Conservation (phyloP, 2,797 vertebrate genomes). For the Hippocampus kuda region DNA sequence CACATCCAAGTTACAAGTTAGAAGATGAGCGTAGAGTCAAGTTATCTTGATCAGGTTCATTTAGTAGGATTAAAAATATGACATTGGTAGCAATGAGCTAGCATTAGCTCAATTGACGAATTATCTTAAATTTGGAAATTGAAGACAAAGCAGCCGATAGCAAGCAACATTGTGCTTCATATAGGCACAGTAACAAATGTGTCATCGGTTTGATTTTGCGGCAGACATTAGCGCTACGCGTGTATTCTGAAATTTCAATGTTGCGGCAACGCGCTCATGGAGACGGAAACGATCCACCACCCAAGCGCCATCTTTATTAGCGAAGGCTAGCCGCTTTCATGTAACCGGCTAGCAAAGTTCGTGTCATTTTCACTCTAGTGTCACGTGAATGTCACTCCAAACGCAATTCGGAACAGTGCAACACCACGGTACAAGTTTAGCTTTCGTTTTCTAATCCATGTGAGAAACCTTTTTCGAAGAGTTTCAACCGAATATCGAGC, state of each 20-base stretch:
- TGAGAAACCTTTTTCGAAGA: neutral
- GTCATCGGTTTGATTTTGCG: neutral
- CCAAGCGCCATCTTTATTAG: conserved; percentile 64
- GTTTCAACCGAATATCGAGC: neutral
- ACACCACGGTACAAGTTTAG: neutral
- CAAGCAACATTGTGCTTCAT: neutral
- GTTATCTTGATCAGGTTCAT: neutral
- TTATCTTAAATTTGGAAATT: neutral
- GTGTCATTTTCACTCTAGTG: conserved; percentile 29
- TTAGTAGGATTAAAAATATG: neutral
- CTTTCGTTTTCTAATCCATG: no score
- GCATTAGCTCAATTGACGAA: neutral
- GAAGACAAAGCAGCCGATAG: no score
- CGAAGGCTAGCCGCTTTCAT: conserved; percentile 21
- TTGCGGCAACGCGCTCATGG: neutral
- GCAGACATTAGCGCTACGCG: no score
- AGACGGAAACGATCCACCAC: conserved; percentile 14
- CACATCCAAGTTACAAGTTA: no score
- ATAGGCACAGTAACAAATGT: neutral
- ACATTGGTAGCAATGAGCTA: conserved; percentile 6
- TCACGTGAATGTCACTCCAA: neutral
- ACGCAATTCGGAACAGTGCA: neutral
- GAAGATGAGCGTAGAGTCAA: neutral
- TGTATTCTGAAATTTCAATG: neutral
- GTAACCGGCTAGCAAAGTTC: conserved; percentile 10